phyloP scores from a whole-genome alignment of 2,888 invertebrate species.

The Agrochola litura region DNA sequence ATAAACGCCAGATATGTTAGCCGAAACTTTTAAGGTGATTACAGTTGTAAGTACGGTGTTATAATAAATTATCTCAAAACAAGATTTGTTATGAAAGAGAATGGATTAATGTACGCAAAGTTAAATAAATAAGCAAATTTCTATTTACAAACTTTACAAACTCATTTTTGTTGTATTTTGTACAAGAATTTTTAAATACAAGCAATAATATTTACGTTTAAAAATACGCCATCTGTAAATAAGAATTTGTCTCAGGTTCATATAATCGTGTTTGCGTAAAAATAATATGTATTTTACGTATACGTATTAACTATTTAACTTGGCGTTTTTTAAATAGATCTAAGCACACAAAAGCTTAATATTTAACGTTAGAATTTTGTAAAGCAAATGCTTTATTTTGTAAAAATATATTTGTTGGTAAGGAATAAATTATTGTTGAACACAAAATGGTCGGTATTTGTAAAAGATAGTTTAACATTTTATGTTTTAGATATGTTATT shows the following conservation, averaged over 20 bases:
- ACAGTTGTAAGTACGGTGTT: not conserved
- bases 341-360: slow-evolving; percentile 15
- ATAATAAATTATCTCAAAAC: not conserved
- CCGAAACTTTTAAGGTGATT: not conserved
- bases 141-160: not conserved
- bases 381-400: slow-evolving; percentile 4
- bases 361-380: slow-evolving; percentile 15
- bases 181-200: not conserved
- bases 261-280: slow-evolving; percentile 4
- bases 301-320: slow-evolving; percentile 28
- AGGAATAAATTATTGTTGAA: slow-evolving; percentile 12
- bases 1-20: not conserved
- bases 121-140: not conserved
- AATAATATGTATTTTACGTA: slow-evolving; percentile 22
- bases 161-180: not conserved
- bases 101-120: not conserved
- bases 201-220: slow-evolving; percentile 2
- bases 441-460: not conserved
- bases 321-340: slow-evolving; percentile 28
- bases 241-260: slow-evolving; percentile 15
- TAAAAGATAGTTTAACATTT: not conserved
- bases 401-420: not conserved
- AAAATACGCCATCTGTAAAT: slow-evolving; percentile 19
- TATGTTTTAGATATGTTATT: not conserved
- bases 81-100: not conserved